Percentiles rank a stretch among this genome's conserved stretches.
These are phyloP conservation scores for Aporrectodea caliginosa DNA, from an alignment of 1,140 invertebrate genomes.

Conservation along the genomic window DNA sequence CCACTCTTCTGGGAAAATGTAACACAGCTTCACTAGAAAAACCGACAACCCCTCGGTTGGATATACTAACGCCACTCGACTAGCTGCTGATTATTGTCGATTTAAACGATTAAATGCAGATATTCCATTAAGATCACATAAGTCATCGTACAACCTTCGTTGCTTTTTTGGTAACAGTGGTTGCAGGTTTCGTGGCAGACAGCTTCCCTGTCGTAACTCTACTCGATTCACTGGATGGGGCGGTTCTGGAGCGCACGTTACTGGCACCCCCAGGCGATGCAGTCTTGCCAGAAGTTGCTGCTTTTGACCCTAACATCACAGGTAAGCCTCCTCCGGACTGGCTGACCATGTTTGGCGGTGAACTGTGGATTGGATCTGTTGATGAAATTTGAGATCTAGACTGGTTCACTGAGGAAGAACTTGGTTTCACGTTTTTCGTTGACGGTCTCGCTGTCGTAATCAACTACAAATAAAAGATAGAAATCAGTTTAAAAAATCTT, in stretches of 20 bases:
- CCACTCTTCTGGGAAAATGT: no score
- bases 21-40: no score
- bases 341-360: neutral
- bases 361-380: neutral
- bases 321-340: neutral
- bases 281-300: neutral
- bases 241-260: neutral
- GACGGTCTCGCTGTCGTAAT: neutral
- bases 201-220: neutral
- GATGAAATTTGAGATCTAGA: neutral
- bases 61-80: no score
- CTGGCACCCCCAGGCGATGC: neutral
- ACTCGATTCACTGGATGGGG: neutral
- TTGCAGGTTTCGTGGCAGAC: neutral
- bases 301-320: neutral
- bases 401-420: neutral
- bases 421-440: neutral
- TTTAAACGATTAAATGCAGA: neutral
- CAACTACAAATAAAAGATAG: neutral
- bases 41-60: no score
- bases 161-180: neutral
- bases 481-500: neutral
- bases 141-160: neutral
- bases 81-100: neutral
- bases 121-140: neutral